Base-by-base conservation (phyloP, 2,888 invertebrate genomes). In the Meganola albula region DNA sequence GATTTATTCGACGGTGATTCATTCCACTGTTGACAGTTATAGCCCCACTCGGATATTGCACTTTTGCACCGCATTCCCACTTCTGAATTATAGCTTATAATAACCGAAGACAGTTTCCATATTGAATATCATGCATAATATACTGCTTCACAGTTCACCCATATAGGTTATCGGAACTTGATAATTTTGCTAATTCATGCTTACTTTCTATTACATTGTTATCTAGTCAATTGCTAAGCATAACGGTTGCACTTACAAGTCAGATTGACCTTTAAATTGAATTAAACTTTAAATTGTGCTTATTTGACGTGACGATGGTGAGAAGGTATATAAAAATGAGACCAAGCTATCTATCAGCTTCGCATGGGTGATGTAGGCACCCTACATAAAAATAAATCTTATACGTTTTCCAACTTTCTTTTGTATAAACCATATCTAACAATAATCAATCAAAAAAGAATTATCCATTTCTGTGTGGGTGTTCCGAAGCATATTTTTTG, bases 1-100 rank as follows among this genome's bases (percentile, higher is more conserved):
- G 72, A 83, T 82, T 82, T 83, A 83, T 80, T 59, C 46, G 55
- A 61, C 71, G 70, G 68, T 83, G 83, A 85, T 83, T 84, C 82
- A 82, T 83, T 72, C 65, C 57, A 46, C 58, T 56, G 78, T 65
- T 76, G 79, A 82, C 79, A 76, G 75, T 78, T 78, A 78, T 78
- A 74, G 80, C 76, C 60, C 59, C 46, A 64, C 60, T 70, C 70
- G 73, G 75, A 79, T 80, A 79, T 79, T 80, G 77, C 78, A 76
- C 79, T 78, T 75, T 75, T 79, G 77, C 75, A 52, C 64, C 65
- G 63, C 74, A 67, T 74, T 74, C 74, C 63, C 59, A 64, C 67
- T 69, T 31, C 61, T 76, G 70, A 78, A 75, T 70, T 76, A 78
- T 78, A 53, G 54, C 50, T 64, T 66, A 73, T 72, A 74, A 76